Percentiles rank a stretch among this genome's conserved stretches.
phyloP scores from a whole-genome alignment of 2,888 invertebrate species.

The Drosophila mulleri region DNA sequence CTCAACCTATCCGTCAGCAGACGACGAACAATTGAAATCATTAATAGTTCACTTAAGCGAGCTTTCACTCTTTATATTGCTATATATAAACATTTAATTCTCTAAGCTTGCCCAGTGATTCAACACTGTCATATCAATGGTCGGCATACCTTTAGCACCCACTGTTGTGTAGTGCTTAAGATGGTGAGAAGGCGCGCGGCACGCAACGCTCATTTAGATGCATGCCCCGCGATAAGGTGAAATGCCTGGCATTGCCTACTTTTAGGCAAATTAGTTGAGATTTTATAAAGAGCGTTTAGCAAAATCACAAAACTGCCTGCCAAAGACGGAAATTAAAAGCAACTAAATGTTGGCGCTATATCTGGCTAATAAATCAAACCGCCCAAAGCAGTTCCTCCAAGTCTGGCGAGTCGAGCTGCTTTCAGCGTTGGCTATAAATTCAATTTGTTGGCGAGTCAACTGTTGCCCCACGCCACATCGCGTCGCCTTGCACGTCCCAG shows the following conservation, averaged over 20 bases:
- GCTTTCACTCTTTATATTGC: not conserved
- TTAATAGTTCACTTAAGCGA: not conserved
- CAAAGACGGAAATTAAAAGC: slow-evolving; percentile 75
- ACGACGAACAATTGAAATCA: not conserved
- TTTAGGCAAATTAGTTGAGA: slow-evolving; percentile 72
- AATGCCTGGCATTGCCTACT: slow-evolving; percentile 55
- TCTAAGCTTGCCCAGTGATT: slow-evolving; percentile 63
- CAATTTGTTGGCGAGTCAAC: slow-evolving; percentile 67
- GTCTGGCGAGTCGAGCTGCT: slow-evolving; percentile 28
- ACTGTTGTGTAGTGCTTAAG: not conserved
- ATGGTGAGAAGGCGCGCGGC: slow-evolving; percentile 11
- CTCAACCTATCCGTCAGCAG: not conserved
- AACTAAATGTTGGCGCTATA: slow-evolving; percentile 64
- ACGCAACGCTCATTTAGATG: slow-evolving; percentile 79
- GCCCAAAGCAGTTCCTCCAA: slow-evolving; percentile 16
- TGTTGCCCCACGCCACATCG: slow-evolving; percentile 7
- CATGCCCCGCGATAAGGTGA: slow-evolving; percentile 64
- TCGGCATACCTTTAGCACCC: slow-evolving; percentile 18
- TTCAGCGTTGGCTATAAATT: slow-evolving; percentile 70
- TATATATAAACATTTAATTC: slow-evolving; percentile 3
- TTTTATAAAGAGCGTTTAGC: slow-evolving; percentile 52
- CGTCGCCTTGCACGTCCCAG: not conserved
- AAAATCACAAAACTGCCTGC: slow-evolving; percentile 58
- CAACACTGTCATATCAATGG: slow-evolving; percentile 53
- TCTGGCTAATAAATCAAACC: slow-evolving; percentile 71